A percentile compares a stretch with the other conserved stretches of the same genome.
These are phyloP conservation scores for Scaptomyza reducta DNA, from an alignment of 2,888 invertebrate species.

Conservation along the genomic window DNA sequence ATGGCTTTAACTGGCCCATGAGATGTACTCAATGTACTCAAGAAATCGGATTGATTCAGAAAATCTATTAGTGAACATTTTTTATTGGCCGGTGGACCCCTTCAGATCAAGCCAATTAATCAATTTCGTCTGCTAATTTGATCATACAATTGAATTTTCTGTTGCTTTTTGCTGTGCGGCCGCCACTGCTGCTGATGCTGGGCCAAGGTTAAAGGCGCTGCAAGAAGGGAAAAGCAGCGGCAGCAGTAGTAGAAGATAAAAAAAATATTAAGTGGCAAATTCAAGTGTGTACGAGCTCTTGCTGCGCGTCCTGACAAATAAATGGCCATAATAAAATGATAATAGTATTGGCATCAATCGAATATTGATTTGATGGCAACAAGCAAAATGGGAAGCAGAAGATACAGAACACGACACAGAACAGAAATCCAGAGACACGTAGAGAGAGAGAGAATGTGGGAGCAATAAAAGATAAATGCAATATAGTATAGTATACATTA, in stretches of 20 bases:
- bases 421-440: conserved; percentile 4
- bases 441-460: conserved; percentile 25
- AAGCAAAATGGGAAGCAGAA: conserved; percentile 24
- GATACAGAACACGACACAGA: conserved; percentile 2
- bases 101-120: conserved; percentile 67
- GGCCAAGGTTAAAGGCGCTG: conserved; percentile 24
- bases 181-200: neutral
- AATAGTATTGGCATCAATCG: conserved; percentile 80
- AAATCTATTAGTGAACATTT: conserved; percentile 35
- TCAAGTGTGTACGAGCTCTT: conserved; percentile 36
- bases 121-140: conserved; percentile 64
- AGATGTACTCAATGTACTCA: neutral
- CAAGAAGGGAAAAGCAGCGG: conserved; percentile 19
- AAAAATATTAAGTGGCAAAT: conserved; percentile 44
- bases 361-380: conserved; percentile 75
- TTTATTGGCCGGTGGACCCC: conserved; percentile 32
- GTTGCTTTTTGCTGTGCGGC: conserved; percentile 7
- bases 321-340: conserved; percentile 80
- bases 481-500: conserved; percentile 38
- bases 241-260: neutral
- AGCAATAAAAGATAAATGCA: conserved; percentile 78
- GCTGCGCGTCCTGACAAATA: conserved; percentile 60
- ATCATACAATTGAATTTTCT: conserved; percentile 49
- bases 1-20: conserved; percentile 8
- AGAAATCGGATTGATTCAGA: conserved; percentile 8